Evolutionary conservation across 2,797 vertebrate genomes (phyloP), one percentile per base, ranked within the genome.

Genomic region (Chaetophractus vellerosus): DNA sequence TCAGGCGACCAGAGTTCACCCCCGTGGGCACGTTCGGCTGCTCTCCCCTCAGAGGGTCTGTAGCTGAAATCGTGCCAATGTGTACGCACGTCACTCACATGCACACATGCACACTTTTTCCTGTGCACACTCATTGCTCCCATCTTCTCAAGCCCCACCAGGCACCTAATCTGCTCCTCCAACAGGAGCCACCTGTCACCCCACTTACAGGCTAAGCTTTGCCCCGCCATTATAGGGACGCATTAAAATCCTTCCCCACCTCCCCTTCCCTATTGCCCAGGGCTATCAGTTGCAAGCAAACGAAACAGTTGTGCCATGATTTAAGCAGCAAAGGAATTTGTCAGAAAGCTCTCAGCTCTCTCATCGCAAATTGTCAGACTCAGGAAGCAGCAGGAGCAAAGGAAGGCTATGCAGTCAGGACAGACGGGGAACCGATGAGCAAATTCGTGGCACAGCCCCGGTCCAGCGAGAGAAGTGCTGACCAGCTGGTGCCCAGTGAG

Each of bases 1-100:
- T 68, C 91, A 68, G 81, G 57, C 1, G 1, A 75, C 94, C 50
- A 12, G 50, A 63, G 28, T 68, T 91, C 79, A 91, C n/a, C 41
- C 64, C 4, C 9, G 0, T 6, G 31, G 92, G 75, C 33, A 68
- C 2, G 18, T 41, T 28, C 5, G 21, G 68, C 63, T 75, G 71
- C 68, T 76, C 36, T 57, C 63, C 28, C 41, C n/a, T 50, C 10
- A 31, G 18, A 76, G 82, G 50, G 48, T 33, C 50, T 64, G 64
- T 15, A 41, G 72, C 88, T 86, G 79, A 50, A 52, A 21, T 79
- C 0, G 14, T 38, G 92, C 64, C 82, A 33, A 59, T 8, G 57
- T 9, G 14, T 18, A 5, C 8, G 15, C n/a, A 48, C 2, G 2
- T 19, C 14, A 19, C 48, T 24, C 5, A 11, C 5, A n/a, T 14